phyloP scores from a whole-genome alignment of 1,140 invertebrate genomes.

The Rhopalosiphum padi region DNA sequence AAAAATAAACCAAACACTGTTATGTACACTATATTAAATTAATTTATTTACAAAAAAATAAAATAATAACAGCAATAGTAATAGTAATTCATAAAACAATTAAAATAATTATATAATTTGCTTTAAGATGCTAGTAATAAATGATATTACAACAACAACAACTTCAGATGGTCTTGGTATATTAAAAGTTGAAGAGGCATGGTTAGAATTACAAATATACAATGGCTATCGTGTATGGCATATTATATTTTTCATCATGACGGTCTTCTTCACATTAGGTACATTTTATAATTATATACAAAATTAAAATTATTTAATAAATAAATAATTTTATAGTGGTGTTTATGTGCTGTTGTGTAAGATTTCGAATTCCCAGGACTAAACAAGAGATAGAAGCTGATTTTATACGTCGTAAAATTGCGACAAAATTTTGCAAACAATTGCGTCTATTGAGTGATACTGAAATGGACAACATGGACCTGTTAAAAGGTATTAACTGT shows the following conservation, averaged over 20 bases:
- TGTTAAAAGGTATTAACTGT: slow-evolving; percentile 73
- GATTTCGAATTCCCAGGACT: slow-evolving; percentile 85
- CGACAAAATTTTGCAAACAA: slow-evolving; percentile 80
- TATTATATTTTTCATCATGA: slow-evolving; percentile 70
- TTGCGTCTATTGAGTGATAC: slow-evolving; percentile 81
- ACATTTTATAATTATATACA: slow-evolving; percentile 61
- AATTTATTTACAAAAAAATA: neutral
- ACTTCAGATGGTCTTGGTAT: neutral
- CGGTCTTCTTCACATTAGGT: slow-evolving; percentile 67
- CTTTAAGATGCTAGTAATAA: neutral
- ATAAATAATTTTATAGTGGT: slow-evolving; percentile 65
- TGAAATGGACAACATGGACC: slow-evolving; percentile 84
- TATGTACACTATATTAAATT: neutral
- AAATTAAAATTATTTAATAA: slow-evolving; percentile 1
- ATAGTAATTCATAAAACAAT: neutral
- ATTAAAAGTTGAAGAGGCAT: slow-evolving; percentile 27
- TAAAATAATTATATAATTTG: neutral
- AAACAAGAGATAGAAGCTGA: slow-evolving; percentile 94
- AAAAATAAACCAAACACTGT: neutral
- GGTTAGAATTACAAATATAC: slow-evolving; percentile 4
- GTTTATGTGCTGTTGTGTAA: slow-evolving; percentile 83
- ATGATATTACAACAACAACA: neutral
- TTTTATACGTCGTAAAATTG: slow-evolving; percentile 82
- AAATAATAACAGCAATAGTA: slow-evolving; percentile 1
- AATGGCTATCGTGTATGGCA: slow-evolving; percentile 68